Evolutionary conservation across 2,888 invertebrate genomes (phyloP), one percentile per base, ranked within the genome.

Genomic region (Drosophila nr. perissopoda): DNA sequence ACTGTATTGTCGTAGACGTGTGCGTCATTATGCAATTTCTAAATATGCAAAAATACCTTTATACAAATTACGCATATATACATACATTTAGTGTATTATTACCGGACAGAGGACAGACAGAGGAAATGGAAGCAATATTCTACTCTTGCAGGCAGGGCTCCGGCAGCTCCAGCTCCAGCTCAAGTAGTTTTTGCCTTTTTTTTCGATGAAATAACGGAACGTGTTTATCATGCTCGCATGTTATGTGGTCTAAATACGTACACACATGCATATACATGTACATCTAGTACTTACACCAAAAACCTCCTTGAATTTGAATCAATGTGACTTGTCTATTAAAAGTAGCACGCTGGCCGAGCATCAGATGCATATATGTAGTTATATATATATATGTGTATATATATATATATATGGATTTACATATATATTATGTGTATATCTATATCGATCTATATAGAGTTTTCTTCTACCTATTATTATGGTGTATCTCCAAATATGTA

Each of bases 251-350:
- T n/a, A 54, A n/a, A 54, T 34, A 57, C 33, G 57, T 25, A 51
- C n/a, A 29, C 27, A 76, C 25, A 82, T 52, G 66, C 49, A 65
- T n/a, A 63, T 13, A 42, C 46, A 65, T n/a, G 60, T 13, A 42
- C 16, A 60, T 25, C 49, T 29, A 57, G 69, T 69, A 73, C 60
- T 56, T 73, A 76, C 56, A 86, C 68, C 70, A 70, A 74, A 82
- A 88, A 88, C 91, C 88, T 90, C 89, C 90, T 88, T 91, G 77
- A 85, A 87, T 90, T 88, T 89, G 74, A 82, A 87, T 88, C 85
- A 91, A 88, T 91, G 91, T 88, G 88, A 88, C 88, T 88, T 88
- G 88, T 88, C 91, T 91, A 88, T 88, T 90, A 80, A 82, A 77
- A 78, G 81, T 85, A 79, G 76, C 75, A 80, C 79, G 82, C 79